Conservation (phyloP, 1,140 invertebrate genomes). For the Mylabris phalerata region DNA sequence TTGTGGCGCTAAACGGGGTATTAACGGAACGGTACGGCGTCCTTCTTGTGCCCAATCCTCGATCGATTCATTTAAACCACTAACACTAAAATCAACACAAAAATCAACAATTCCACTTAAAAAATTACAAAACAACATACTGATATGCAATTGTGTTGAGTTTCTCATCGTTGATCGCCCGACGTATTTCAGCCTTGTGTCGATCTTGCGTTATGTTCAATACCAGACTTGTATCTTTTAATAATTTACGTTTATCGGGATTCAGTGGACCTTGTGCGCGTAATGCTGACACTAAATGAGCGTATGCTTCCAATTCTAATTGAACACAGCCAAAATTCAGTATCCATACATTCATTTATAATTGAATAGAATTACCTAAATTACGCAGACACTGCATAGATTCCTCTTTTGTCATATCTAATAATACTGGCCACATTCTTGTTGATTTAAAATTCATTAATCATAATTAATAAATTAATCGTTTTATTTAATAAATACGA, state of each 20-base stretch:
- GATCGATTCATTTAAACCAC: slow-evolving; percentile 64
- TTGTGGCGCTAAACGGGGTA: slow-evolving; percentile 73
- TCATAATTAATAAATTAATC: slow-evolving; percentile 4
- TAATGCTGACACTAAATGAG: slow-evolving; percentile 78
- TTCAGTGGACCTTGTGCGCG: slow-evolving; percentile 84
- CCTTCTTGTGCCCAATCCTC: slow-evolving; percentile 85
- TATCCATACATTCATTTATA: not conserved
- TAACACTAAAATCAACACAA: slow-evolving; percentile 53
- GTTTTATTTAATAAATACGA: not conserved
- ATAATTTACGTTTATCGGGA: slow-evolving; percentile 73
- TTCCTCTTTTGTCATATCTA: slow-evolving; percentile 76
- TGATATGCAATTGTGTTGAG: slow-evolving; percentile 79
- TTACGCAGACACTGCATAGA: slow-evolving; percentile 77
- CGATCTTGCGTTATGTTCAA: slow-evolving; percentile 84
- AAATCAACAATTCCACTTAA: not conserved
- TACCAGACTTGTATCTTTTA: slow-evolving; percentile 71
- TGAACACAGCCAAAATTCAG: slow-evolving; percentile 35
- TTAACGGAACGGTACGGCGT: slow-evolving; percentile 67
- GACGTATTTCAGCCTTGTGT: slow-evolving; percentile 81
- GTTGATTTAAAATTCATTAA: slow-evolving; percentile 1
- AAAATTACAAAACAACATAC: slow-evolving; percentile 48
- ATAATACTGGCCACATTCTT: slow-evolving; percentile 59
- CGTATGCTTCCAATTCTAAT: slow-evolving; percentile 85
- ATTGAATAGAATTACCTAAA: slow-evolving; percentile 56
- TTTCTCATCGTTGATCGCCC: slow-evolving; percentile 86